A percentile compares a stretch with the other conserved stretches of the same genome.
Conservation (phyloP, 1,140 invertebrate species). For the Camponotus pennsylvanicus region DNA sequence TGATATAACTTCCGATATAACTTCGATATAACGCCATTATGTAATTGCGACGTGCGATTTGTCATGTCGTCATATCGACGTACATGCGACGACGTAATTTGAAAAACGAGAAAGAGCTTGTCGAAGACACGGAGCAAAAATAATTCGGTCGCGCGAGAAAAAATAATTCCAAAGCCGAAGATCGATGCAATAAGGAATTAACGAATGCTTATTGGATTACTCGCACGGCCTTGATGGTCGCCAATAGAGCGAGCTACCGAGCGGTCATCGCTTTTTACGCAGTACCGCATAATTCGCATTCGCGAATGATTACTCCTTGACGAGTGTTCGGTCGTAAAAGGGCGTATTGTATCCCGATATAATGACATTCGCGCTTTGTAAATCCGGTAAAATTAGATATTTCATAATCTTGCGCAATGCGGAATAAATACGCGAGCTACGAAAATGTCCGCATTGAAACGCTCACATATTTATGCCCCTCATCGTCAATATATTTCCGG, state of each 20-base stretch:
- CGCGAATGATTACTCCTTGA: constrained; percentile 1
- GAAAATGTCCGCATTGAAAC: background rate
- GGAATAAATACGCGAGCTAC: background rate
- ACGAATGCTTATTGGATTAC: constrained; percentile 63
- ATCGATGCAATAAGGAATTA: constrained; percentile 64
- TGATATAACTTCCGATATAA: no score
- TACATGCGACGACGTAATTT: background rate
- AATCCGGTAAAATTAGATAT: constrained; percentile 64
- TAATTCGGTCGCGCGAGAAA: background rate
- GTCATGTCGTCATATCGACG: background rate
- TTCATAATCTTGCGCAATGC: constrained; percentile 61
- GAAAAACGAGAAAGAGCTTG: no score
- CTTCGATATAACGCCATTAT: background rate
- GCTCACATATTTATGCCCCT: background rate
- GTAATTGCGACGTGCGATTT: background rate
- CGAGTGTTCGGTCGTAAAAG: background rate
- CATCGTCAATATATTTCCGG: background rate
- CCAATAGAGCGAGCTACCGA: constrained; percentile 52
- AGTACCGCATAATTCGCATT: background rate
- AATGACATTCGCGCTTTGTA: constrained; percentile 27
- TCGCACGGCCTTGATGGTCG: constrained; percentile 54
- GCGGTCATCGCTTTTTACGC: constrained; percentile 35
- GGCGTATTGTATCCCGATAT: constrained; percentile 12
- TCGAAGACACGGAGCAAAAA: no score
- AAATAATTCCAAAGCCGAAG: background rate